Conservation (phyloP, 2,113 vertebrate genomes). For the Enhydra lutris region DNA sequence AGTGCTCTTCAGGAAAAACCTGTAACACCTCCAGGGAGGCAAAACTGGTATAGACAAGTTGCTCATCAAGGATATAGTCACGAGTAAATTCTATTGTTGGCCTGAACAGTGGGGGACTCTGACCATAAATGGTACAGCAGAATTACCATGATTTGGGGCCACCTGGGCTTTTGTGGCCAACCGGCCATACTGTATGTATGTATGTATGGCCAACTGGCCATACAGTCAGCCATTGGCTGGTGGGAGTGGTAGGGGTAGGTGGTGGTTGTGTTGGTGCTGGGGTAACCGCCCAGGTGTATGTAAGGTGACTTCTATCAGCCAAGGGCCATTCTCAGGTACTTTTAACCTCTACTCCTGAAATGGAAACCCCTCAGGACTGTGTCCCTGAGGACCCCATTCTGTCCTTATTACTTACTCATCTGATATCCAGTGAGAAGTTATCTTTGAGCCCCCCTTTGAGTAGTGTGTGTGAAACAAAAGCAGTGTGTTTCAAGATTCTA, state of each 20-base stretch:
- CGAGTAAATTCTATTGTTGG: background rate
- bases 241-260: background rate
- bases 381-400: background rate
- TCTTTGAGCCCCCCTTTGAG: background rate
- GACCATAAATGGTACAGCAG: background rate
- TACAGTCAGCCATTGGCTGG: background rate
- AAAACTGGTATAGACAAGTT: background rate
- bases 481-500: background rate
- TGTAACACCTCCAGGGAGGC: background rate
- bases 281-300: background rate
- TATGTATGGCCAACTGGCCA: background rate
- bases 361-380: background rate
- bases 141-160: background rate
- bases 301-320: background rate
- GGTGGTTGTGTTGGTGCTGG: background rate
- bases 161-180: background rate
- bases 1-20: background rate
- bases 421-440: background rate
- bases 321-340: background rate
- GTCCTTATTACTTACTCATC: background rate
- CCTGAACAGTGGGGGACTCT: background rate
- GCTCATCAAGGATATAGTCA: background rate
- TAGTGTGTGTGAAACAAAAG: background rate
- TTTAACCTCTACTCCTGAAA: background rate
- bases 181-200: too few relatives aligned